phyloP scores from a whole-genome alignment of 1,140 invertebrate genomes.

The Drosophila ohnishii region DNA sequence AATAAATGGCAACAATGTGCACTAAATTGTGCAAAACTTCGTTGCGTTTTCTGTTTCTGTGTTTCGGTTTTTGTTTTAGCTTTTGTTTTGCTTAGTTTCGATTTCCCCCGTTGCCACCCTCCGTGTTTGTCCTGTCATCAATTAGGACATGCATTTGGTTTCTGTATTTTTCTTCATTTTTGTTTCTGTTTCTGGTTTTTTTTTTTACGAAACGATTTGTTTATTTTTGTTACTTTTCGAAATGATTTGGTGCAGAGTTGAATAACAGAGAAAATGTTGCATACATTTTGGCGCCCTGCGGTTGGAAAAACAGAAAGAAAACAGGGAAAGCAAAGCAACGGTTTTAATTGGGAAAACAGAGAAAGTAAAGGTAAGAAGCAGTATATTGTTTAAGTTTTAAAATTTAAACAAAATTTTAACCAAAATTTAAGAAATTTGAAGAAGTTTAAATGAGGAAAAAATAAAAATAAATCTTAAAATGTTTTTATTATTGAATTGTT shows the following conservation, averaged over 20 bases:
- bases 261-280: constrained; percentile 31
- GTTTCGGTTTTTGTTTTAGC: constrained; percentile 25
- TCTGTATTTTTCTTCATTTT: constrained; percentile 18
- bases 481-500: no score
- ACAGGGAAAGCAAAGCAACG: neutral
- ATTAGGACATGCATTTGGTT: constrained; percentile 49
- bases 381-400: neutral
- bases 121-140: constrained; percentile 47
- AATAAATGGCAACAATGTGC: constrained; percentile 70
- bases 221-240: constrained; percentile 9
- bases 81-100: constrained; percentile 50
- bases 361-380: neutral
- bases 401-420: neutral
- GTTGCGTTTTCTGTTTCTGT: constrained; percentile 50
- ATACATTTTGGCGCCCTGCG: constrained; percentile 15
- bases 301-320: constrained; percentile 1
- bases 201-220: constrained; percentile 24
- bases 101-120: constrained; percentile 6
- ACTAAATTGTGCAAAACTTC: constrained; percentile 75
- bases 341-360: neutral
- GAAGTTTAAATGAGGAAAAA: neutral
- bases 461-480: no score
- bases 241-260: constrained; percentile 36
- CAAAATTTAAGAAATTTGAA: neutral
- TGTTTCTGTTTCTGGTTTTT: neutral